Percentiles rank a stretch among this genome's conserved stretches.
Evolutionary conservation across 2,113 vertebrate genomes (phyloP).

Genomic region (Elephantulus edwardii): DNA sequence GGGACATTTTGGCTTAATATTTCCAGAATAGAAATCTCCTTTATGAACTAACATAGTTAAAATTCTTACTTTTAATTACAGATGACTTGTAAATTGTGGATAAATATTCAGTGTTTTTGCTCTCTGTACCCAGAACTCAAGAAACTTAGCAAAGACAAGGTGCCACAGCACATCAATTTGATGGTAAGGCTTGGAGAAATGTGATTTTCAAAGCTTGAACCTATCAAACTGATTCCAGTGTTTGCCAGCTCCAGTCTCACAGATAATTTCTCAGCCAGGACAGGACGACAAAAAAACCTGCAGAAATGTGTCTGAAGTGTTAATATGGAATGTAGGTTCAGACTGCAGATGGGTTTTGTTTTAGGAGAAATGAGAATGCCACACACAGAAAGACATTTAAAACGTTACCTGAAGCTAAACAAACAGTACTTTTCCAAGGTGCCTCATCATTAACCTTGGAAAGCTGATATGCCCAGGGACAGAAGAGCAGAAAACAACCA

Average conservation of each 20-base stretch:
- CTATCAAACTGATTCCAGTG: conserved; percentile 60
- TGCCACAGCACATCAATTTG: conserved; percentile 61
- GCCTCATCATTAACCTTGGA: conserved; percentile 72
- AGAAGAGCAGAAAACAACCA: conserved; percentile 48
- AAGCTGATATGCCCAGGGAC: conserved; percentile 55
- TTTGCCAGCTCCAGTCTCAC: conserved; percentile 73
- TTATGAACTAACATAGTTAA: not conserved
- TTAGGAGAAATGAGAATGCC: conserved; percentile 63
- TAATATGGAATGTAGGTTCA: conserved; percentile 64
- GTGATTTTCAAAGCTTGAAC: conserved; percentile 76
- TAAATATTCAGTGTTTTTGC: conserved; percentile 8
- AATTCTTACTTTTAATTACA: not conserved
- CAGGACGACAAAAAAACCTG: conserved; percentile 60
- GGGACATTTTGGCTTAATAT: not conserved
- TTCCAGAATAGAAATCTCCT: not conserved
- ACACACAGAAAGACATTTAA: conserved; percentile 49
- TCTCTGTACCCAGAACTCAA: not conserved
- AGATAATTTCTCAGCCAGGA: conserved; percentile 75
- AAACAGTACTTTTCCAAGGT: conserved; percentile 66
- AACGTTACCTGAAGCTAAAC: conserved; percentile 73
- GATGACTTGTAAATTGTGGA: not conserved
- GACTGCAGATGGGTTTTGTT: conserved; percentile 64
- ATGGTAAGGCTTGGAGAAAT: conserved; percentile 70
- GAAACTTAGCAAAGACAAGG: conserved; percentile 46
- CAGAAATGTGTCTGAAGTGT: conserved; percentile 56